Percentiles rank a stretch among this genome's conserved stretches.
Evolutionary conservation across 2,888 invertebrate species (phyloP).

Genomic region (Eustalomyia histrio): DNA sequence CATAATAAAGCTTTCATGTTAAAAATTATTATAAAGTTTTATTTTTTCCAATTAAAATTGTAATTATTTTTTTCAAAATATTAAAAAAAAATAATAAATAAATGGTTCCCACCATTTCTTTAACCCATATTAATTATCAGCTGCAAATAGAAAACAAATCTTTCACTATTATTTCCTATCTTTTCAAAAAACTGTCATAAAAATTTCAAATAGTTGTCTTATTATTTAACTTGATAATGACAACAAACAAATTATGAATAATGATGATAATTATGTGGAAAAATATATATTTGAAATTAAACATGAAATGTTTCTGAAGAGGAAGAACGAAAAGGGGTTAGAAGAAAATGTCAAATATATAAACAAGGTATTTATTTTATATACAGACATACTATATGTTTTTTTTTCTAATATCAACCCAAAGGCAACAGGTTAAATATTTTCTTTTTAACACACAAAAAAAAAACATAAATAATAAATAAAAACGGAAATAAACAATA

Average conservation of each 20-base stretch:
- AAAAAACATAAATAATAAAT: not conserved
- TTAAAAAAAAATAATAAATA: too few species aligned
- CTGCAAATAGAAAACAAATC: not conserved
- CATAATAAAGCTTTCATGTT: too few species aligned
- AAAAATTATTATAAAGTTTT: too few species aligned
- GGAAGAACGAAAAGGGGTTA: conserved; percentile 32
- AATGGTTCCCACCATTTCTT: too few species aligned
- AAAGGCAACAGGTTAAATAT: conserved; percentile 49
- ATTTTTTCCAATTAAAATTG: too few species aligned
- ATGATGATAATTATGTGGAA: conserved; percentile 59
- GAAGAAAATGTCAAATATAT: not conserved
- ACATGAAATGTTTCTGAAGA: not conserved
- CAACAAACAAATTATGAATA: conserved; percentile 63
- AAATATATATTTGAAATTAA: conserved; percentile 11
- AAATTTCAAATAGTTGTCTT: conserved; percentile 40
- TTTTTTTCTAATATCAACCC: not conserved
- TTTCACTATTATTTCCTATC: conserved; percentile 20
- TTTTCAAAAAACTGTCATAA: conserved; percentile 29
- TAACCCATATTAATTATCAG: too few species aligned
- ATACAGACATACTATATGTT: too few species aligned
- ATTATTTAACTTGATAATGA: conserved; percentile 55
- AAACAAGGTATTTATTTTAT: too few species aligned
- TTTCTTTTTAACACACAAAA: not conserved
- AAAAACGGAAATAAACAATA: conserved; percentile 64
- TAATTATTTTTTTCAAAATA: too few species aligned